Conservation (phyloP, 2,797 vertebrate genomes). For the Bovichtus variegatus region DNA sequence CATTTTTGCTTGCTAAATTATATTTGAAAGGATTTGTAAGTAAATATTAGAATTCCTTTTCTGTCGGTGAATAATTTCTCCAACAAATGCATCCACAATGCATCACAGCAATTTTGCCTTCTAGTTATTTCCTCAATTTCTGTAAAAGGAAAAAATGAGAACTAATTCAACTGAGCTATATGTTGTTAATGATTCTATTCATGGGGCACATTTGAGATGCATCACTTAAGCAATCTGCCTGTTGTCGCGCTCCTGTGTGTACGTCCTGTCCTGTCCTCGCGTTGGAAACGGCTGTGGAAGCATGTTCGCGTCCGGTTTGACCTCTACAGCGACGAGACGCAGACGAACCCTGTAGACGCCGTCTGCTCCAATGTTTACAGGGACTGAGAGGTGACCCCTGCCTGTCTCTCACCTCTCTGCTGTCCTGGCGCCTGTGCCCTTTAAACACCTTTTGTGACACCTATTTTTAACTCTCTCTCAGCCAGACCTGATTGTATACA, state of each 20-base stretch:
- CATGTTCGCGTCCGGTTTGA: constrained; percentile 50
- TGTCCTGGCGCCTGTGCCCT: constrained; percentile 19
- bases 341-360: constrained; percentile 35
- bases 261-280: constrained; percentile 46
- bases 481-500: constrained; percentile 16
- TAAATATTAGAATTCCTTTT: not conserved
- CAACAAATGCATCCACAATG: not conserved
- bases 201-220: constrained; percentile 55
- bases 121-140: not conserved
- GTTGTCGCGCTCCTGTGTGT: constrained; percentile 10
- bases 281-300: constrained; percentile 54
- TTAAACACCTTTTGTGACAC: constrained; percentile 38
- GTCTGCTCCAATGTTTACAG: constrained; percentile 51
- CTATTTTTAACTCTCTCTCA: constrained; percentile 50
- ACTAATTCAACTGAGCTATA: not conserved
- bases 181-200: constrained; percentile 49
- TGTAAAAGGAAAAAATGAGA: not conserved
- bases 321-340: constrained; percentile 43
- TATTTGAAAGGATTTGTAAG: no score
- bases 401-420: constrained; percentile 34
- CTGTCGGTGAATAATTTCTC: not conserved
- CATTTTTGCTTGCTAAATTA: not conserved
- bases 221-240: constrained; percentile 36
- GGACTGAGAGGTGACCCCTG: constrained; percentile 43
- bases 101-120: not conserved